These are phyloP conservation scores for Apis florea DNA, from an alignment of 1,140 invertebrate genomes.

Conservation along the genomic window DNA sequence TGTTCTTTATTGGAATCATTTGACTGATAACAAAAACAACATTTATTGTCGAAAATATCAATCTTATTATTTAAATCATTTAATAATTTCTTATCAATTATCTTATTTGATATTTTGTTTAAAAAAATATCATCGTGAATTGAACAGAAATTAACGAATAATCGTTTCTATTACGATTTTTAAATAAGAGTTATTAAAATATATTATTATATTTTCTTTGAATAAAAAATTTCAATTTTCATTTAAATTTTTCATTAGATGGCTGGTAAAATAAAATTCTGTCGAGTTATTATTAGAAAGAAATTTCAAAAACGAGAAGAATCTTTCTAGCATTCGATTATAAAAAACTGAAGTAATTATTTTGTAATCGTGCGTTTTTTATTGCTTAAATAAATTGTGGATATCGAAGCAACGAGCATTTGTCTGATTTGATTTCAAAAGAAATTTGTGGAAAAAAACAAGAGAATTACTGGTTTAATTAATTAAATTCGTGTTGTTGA, in stretches of 20 bases:
- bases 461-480: slow-evolving; percentile 22
- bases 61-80: no score
- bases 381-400: background rate
- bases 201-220: background rate
- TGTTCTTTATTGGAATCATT: slow-evolving; percentile 19
- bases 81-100: no score
- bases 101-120: background rate
- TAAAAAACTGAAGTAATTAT: no score
- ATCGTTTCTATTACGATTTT: no score
- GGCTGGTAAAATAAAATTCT: background rate
- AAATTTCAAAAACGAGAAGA: no score
- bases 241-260: background rate
- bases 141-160: no score
- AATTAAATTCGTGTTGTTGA: slow-evolving; percentile 14
- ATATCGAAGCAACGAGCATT: background rate
- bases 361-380: background rate
- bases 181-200: no score
- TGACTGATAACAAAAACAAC: background rate
- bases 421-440: no score
- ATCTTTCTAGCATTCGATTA: no score
- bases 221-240: background rate
- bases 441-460: no score
- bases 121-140: no score
- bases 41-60: background rate
- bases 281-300: background rate